Conservation (phyloP, 35 echinoderm and acorn worm genomes). For the Anneissia japonica region DNA sequence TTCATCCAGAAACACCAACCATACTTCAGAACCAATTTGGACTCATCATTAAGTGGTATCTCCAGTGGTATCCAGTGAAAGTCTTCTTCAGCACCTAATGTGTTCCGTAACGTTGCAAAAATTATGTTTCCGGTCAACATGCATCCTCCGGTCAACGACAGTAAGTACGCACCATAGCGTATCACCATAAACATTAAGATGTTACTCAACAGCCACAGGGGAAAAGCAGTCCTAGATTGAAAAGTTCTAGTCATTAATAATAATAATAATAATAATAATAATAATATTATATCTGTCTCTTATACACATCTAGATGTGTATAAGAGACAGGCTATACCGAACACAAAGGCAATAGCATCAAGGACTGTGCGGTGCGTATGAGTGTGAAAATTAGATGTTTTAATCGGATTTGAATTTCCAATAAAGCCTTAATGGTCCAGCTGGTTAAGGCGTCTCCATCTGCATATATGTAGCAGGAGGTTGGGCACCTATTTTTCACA, state of each 20-base stretch:
- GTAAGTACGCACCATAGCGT: constrained; percentile 1
- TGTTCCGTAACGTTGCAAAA: constrained; percentile 35
- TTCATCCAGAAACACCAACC: constrained; percentile 60
- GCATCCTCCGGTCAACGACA: constrained; percentile 26
- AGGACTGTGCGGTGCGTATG: too few species aligned
- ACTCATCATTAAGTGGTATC: constrained; percentile 38
- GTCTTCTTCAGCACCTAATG: background rate
- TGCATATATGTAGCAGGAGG: too few species aligned
- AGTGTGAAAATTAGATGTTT: background rate
- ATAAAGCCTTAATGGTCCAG: too few species aligned
- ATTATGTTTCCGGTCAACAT: constrained; percentile 50
- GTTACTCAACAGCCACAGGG: constrained; percentile 43
- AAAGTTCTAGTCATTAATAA: background rate
- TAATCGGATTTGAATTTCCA: background rate
- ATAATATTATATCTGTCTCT: too few species aligned
- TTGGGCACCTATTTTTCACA: too few species aligned
- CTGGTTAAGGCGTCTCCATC: too few species aligned
- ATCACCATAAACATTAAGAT: constrained; percentile 43
- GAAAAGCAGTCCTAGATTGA: constrained; percentile 48
- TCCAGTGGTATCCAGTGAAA: constrained; percentile 15
- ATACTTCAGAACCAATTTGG: constrained; percentile 37
- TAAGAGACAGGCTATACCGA: background rate
- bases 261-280: background rate
- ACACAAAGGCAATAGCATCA: too few species aligned
- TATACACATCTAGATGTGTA: too few species aligned